Conservation (phyloP, 2,797 vertebrate genomes). For the Gephyroberyx darwinii region DNA sequence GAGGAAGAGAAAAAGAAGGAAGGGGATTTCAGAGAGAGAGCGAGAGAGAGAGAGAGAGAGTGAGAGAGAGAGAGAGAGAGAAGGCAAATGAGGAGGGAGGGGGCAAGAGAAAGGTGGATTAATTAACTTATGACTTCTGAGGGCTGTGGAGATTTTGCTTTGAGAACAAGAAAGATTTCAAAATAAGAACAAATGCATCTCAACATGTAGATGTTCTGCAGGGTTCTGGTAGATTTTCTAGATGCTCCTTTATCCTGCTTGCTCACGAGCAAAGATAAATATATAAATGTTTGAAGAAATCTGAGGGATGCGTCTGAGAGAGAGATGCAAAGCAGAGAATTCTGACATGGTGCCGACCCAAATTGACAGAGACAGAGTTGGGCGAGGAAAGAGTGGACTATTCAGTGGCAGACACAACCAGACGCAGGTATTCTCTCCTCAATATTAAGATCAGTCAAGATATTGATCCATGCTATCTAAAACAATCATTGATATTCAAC, state of each 20-base stretch:
- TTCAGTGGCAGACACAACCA: slow-evolving; percentile 69
- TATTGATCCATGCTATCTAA: slow-evolving; percentile 40
- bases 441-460: slow-evolving; percentile 58
- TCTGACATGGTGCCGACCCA: slow-evolving; percentile 81
- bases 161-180: slow-evolving; percentile 49
- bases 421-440: slow-evolving; percentile 76
- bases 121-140: slow-evolving; percentile 66
- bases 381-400: slow-evolving; percentile 74
- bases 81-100: slow-evolving; percentile 17
- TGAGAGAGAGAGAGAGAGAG: slow-evolving; percentile 28
- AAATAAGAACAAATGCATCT: slow-evolving; percentile 51
- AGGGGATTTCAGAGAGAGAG: slow-evolving; percentile 23
- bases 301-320: slow-evolving; percentile 72
- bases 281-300: slow-evolving; percentile 51
- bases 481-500: slow-evolving; percentile 23
- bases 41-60: slow-evolving; percentile 14
- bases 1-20: slow-evolving; percentile 18
- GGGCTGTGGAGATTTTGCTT: slow-evolving; percentile 56
- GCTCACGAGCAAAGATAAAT: slow-evolving; percentile 48
- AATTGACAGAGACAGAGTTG: slow-evolving; percentile 72
- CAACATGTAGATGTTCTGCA: slow-evolving; percentile 64
- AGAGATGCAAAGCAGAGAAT: slow-evolving; percentile 69
- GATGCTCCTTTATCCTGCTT: slow-evolving; percentile 16
- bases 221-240: slow-evolving; percentile 28
- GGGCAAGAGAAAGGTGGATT: slow-evolving; percentile 53